Percentiles rank a stretch among this genome's conserved stretches.
phyloP scores from a whole-genome alignment of 2,113 vertebrate genomes.

The Microcebus ravelobensis region DNA sequence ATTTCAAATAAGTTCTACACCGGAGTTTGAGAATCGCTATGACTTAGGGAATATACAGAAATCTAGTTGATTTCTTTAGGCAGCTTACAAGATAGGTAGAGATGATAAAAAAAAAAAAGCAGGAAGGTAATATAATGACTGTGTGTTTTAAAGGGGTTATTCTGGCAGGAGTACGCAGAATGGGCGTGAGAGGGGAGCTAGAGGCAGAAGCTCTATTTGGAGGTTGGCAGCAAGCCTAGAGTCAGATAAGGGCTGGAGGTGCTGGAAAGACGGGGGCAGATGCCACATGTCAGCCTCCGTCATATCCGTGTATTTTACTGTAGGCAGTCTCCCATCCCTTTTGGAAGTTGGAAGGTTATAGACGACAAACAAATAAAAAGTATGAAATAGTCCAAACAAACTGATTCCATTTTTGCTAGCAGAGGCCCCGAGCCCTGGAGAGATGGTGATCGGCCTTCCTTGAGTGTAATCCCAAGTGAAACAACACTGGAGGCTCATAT shows the following conservation, averaged over 20 bases:
- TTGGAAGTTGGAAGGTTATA: neutral
- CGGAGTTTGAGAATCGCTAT: neutral
- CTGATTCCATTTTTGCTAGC: neutral
- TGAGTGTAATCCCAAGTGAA: neutral
- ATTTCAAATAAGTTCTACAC: neutral
- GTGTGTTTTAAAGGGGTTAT: neutral
- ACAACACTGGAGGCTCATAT: neutral
- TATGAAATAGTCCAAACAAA: neutral
- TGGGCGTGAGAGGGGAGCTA: neutral
- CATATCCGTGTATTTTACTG: neutral
- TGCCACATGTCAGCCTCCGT: neutral
- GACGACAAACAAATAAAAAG: neutral
- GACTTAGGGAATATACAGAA: neutral
- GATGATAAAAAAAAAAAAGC: neutral
- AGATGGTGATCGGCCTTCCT: neutral
- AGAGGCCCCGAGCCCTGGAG: neutral
- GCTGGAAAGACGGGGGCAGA: neutral
- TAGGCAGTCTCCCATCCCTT: neutral
- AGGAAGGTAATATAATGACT: neutral
- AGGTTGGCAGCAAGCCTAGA: neutral
- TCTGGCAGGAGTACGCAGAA: neutral
- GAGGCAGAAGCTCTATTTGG: neutral
- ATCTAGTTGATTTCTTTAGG: neutral
- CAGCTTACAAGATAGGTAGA: neutral
- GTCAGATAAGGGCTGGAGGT: slow-evolving; percentile 1